These are phyloP conservation scores for Mimumesa dahlbomi DNA, from an alignment of 2,888 invertebrate species.

Conservation along the genomic window DNA sequence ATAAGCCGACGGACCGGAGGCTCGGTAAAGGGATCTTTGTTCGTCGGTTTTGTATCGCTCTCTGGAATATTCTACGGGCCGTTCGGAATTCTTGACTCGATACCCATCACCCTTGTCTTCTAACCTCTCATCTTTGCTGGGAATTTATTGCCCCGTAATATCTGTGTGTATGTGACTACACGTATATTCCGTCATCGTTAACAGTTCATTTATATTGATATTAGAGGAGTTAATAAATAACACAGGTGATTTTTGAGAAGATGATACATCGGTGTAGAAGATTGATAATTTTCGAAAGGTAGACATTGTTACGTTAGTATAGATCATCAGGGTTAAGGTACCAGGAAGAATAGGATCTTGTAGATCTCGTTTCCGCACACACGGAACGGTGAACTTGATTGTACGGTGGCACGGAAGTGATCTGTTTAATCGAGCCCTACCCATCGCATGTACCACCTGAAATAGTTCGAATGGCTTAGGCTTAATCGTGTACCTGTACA, in stretches of 20 bases:
- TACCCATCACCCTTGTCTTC: too few species aligned
- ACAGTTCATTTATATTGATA: too few species aligned
- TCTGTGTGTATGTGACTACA: too few species aligned
- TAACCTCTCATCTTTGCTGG: too few species aligned
- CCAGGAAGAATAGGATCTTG: conserved; percentile 37
- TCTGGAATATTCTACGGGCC: background rate
- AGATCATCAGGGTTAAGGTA: too few species aligned
- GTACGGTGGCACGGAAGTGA: conserved; percentile 52
- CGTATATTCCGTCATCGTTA: too few species aligned
- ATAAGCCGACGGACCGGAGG: background rate
- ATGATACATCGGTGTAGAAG: too few species aligned
- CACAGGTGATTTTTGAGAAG: too few species aligned
- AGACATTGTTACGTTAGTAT: too few species aligned
- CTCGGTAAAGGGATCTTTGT: background rate
- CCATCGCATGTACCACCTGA: conserved; percentile 57
- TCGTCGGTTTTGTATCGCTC: background rate
- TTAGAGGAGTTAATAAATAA: too few species aligned
- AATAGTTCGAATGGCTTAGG: conserved; percentile 62
- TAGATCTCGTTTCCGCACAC: conserved; percentile 25
- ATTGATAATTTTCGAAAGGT: too few species aligned
- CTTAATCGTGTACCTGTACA: conserved; percentile 51
- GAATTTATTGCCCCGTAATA: too few species aligned
- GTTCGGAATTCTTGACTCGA: conserved; percentile 46
- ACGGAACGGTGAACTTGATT: conserved; percentile 39
- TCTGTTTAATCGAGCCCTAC: conserved; percentile 64